Conservation (phyloP, 2,888 invertebrate species). For the Tetrapedia diversipes region DNA sequence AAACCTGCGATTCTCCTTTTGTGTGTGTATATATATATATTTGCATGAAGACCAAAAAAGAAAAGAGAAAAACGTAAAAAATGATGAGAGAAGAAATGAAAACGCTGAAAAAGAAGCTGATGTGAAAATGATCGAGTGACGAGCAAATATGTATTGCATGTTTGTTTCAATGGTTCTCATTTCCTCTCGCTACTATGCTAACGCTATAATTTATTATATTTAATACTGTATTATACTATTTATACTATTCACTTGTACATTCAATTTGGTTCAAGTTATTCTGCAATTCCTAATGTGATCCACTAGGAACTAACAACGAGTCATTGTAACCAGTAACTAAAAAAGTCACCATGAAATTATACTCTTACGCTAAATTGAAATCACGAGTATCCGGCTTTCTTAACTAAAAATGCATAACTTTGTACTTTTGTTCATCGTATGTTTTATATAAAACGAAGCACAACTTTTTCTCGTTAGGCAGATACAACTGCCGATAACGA, state of each 20-base stretch:
- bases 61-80: constrained; percentile 14
- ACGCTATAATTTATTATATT: constrained; percentile 1
- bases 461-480: not conserved
- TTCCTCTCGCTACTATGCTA: no score
- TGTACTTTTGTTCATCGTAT: not conserved
- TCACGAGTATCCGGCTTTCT: not conserved
- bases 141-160: constrained; percentile 24
- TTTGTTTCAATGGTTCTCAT: constrained; percentile 54
- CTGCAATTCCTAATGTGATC: not conserved
- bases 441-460: not conserved
- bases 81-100: constrained; percentile 24
- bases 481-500: not conserved
- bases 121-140: constrained; percentile 39
- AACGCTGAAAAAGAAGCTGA: constrained; percentile 32
- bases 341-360: constrained; percentile 8
- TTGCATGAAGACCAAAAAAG: constrained; percentile 22
- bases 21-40: no score
- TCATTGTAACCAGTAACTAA: no score
- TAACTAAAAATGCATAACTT: not conserved
- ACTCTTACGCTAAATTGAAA: not conserved
- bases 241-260: not conserved
- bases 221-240: not conserved
- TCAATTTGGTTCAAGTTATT: no score
- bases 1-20: constrained; percentile 43
- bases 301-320: constrained; percentile 20